Percentiles rank a stretch among this genome's conserved stretches.
These are phyloP conservation scores for Zaprionus taronus DNA, from an alignment of 1,140 invertebrate species.

Conservation along the genomic window DNA sequence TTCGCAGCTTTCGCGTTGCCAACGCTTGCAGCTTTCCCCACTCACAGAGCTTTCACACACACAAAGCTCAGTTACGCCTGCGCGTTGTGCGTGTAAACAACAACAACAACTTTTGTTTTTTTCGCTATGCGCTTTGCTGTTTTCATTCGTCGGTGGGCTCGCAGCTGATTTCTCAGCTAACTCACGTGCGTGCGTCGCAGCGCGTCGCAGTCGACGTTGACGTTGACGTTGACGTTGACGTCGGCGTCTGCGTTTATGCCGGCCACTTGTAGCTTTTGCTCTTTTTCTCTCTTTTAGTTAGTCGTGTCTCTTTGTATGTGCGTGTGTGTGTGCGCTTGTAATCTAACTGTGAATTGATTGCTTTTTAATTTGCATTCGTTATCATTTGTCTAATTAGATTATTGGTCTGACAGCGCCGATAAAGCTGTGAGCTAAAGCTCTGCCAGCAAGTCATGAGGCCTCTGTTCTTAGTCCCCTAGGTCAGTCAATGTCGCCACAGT, in stretches of 20 bases:
- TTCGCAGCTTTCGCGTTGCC: constrained; percentile 53
- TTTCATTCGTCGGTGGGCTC: constrained; percentile 29
- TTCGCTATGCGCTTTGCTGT: constrained; percentile 30
- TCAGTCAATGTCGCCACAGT: constrained; percentile 23
- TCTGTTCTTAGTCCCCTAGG: constrained; percentile 6
- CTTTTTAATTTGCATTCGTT: constrained; percentile 48
- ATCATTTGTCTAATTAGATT: constrained; percentile 44
- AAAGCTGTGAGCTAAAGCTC: constrained; percentile 12
- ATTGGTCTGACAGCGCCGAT: constrained; percentile 32
- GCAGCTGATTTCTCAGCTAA: constrained; percentile 50
- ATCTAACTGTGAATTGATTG: constrained; percentile 38
- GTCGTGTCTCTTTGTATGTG: neutral
- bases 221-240: constrained; percentile 14
- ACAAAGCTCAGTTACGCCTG: constrained; percentile 66
- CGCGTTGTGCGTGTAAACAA: constrained; percentile 59
- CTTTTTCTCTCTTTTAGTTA: constrained; percentile 4
- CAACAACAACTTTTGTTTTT: constrained; percentile 37
- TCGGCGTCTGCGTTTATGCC: constrained; percentile 37
- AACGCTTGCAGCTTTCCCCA: constrained; percentile 34
- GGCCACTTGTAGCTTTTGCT: constrained; percentile 59
- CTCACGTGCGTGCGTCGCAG: constrained; percentile 46
- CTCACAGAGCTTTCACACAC: constrained; percentile 15
- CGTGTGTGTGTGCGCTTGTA: constrained; percentile 7
- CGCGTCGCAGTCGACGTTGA: constrained; percentile 8
- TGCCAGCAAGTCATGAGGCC: neutral